These are phyloP conservation scores for Ruditapes philippinarum DNA, from an alignment of 1,140 invertebrate species.

Conservation along the genomic window DNA sequence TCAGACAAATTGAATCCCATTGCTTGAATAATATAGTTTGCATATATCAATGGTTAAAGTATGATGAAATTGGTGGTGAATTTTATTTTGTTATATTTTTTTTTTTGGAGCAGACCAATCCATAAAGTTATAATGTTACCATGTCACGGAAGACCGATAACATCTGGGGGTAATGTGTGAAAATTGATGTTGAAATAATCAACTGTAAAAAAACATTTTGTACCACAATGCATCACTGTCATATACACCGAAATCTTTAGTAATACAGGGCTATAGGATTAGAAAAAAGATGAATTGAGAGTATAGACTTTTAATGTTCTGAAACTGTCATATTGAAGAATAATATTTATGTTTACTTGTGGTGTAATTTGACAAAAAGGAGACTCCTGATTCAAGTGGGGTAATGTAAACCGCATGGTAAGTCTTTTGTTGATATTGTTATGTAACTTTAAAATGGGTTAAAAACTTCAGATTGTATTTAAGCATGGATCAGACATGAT, in stretches of 20 bases:
- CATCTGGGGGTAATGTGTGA: slow-evolving; percentile 9
- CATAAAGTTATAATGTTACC: too few species aligned
- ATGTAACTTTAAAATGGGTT: not conserved
- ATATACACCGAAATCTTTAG: not conserved
- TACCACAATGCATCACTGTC: not conserved
- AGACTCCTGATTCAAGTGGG: not conserved
- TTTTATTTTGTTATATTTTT: too few species aligned
- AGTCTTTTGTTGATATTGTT: not conserved
- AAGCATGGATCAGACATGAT: not conserved
- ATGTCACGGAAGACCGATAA: not conserved
- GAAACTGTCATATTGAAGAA: slow-evolving; percentile 8
- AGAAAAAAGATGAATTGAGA: not conserved
- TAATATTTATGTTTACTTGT: slow-evolving; percentile 20
- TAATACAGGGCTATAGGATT: not conserved
- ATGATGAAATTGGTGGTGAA: too few species aligned
- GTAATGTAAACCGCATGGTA: not conserved
- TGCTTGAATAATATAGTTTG: too few species aligned
- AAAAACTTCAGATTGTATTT: not conserved
- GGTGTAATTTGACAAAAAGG: not conserved
- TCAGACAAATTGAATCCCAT: too few species aligned
- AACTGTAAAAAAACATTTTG: not conserved
- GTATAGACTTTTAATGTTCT: not conserved
- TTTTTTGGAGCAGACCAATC: too few species aligned
- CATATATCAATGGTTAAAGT: too few species aligned
- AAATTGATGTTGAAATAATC: not conserved